Percentiles rank a stretch among this genome's conserved stretches.
phyloP scores from a whole-genome alignment of 35 echinoderm and acorn worm species.

The Acanthaster planci region DNA sequence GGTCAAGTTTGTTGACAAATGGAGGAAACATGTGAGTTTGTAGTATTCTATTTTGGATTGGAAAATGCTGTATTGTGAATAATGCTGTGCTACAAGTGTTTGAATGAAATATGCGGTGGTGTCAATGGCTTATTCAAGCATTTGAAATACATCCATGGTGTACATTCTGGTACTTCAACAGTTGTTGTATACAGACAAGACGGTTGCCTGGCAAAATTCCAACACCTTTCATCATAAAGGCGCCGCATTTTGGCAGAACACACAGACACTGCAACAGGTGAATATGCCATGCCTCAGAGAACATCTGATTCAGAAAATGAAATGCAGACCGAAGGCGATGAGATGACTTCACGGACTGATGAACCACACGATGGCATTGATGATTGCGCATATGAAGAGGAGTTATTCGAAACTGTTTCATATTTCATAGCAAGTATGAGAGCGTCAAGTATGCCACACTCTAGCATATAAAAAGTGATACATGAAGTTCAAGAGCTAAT shows the following conservation, averaged over 20 bases:
- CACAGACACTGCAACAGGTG: slow-evolving; percentile 32
- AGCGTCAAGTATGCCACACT: slow-evolving; percentile 25
- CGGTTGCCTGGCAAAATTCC: no score
- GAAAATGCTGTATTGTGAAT: no score
- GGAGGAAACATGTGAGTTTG: no score
- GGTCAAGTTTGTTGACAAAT: no score
- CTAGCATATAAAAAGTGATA: slow-evolving; percentile 30
- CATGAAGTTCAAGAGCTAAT: slow-evolving; percentile 25
- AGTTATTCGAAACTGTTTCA: neutral
- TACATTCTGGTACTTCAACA: no score
- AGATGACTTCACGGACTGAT: neutral
- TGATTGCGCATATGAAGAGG: neutral
- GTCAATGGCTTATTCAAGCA: no score
- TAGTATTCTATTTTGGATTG: no score
- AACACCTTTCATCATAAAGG: no score
- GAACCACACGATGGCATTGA: slow-evolving; percentile 10
- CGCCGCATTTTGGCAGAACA: slow-evolving; percentile 32
- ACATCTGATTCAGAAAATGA: slow-evolving; percentile 21
- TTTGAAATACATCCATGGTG: no score
- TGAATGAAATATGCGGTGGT: no score
- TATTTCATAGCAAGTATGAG: slow-evolving; percentile 21
- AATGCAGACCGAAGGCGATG: neutral
- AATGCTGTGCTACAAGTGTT: no score
- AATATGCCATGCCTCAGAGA: slow-evolving; percentile 11
- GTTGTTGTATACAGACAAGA: no score